A percentile compares a stretch with the other conserved stretches of the same genome.
These are phyloP conservation scores for Trichomycterus rosablanca DNA, from an alignment of 2,113 vertebrate genomes.

Conservation along the genomic window DNA sequence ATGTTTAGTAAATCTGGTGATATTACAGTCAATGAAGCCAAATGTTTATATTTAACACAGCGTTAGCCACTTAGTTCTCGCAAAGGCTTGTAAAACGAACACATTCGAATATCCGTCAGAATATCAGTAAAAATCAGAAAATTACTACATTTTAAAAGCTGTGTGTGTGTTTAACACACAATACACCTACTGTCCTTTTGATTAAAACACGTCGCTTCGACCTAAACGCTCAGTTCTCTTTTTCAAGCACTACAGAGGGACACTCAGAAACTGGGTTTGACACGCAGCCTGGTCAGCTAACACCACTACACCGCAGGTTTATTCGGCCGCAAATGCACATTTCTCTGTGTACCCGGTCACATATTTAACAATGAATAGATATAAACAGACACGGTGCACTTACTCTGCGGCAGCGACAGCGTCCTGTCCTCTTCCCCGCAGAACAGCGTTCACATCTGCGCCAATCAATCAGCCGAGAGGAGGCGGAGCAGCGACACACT, in stretches of 20 bases:
- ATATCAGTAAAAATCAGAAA: no score
- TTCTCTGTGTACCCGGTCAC: background rate
- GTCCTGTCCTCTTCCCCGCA: constrained; percentile 46
- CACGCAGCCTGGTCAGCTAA: background rate
- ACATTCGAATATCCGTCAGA: no score
- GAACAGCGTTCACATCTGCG: constrained; percentile 59
- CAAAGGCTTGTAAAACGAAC: no score
- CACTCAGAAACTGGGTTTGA: constrained; percentile 16
- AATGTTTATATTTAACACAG: no score
- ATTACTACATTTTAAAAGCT: no score
- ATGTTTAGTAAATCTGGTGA: no score
- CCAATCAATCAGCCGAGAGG: constrained; percentile 50
- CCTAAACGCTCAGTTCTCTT: background rate
- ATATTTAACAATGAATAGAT: background rate
- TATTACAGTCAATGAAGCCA: no score
- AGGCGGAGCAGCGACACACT: background rate
- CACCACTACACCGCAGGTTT: background rate
- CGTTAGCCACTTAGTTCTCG: no score
- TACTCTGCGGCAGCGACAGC: constrained; percentile 53
- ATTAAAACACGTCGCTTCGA: background rate
- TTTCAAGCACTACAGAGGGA: background rate
- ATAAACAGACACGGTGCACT: constrained; percentile 36
- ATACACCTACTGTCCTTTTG: background rate
- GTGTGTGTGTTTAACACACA: no score
- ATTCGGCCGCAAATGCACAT: background rate